Percentiles rank a stretch among this genome's conserved stretches.
Evolutionary conservation across 2,888 invertebrate species (phyloP).

Genomic region (Philhelius pedissequus): DNA sequence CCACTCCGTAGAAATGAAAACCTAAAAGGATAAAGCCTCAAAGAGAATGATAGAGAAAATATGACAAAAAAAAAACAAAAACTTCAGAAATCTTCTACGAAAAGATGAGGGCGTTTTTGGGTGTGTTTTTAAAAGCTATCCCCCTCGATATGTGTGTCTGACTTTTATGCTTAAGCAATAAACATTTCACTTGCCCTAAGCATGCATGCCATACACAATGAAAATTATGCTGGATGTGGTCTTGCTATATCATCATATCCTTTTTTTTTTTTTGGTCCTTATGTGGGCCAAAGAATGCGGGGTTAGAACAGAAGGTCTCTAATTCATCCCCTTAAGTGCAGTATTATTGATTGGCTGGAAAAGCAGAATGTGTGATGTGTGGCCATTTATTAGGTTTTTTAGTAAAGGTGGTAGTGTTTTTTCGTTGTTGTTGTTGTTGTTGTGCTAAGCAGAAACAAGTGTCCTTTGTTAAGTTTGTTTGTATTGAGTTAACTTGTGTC

Average conservation of each 20-base stretch:
- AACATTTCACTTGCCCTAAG: slow-evolving; percentile 62
- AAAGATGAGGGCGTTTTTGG: slow-evolving; percentile 3
- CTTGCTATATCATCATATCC: slow-evolving; percentile 27
- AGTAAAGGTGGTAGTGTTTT: not conserved
- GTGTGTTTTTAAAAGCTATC: slow-evolving; percentile 55
- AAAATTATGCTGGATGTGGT: slow-evolving; percentile 64
- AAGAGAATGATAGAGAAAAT: slow-evolving; percentile 47
- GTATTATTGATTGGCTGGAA: slow-evolving; percentile 60
- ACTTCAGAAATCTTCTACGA: not conserved
- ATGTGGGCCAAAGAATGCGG: slow-evolving; percentile 7
- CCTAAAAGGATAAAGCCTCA: slow-evolving; percentile 32
- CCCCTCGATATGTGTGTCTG: slow-evolving; percentile 58
- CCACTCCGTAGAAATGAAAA: slow-evolving; percentile 1
- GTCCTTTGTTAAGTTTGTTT: not conserved
- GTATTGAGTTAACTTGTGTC: not conserved
- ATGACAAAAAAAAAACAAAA: not conserved
- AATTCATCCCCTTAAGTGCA: slow-evolving; percentile 66
- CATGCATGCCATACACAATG: slow-evolving; percentile 67
- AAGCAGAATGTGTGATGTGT: slow-evolving; percentile 15
- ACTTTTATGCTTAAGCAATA: slow-evolving; percentile 64
- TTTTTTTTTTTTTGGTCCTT: slow-evolving; percentile 31
- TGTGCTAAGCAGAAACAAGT: not conserved
- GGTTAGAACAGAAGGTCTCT: slow-evolving; percentile 22
- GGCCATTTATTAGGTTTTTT: slow-evolving; percentile 31
- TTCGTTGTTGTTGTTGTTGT: no score